Conservation (phyloP, 2,113 vertebrate genomes). For the Phaetusa simplex region DNA sequence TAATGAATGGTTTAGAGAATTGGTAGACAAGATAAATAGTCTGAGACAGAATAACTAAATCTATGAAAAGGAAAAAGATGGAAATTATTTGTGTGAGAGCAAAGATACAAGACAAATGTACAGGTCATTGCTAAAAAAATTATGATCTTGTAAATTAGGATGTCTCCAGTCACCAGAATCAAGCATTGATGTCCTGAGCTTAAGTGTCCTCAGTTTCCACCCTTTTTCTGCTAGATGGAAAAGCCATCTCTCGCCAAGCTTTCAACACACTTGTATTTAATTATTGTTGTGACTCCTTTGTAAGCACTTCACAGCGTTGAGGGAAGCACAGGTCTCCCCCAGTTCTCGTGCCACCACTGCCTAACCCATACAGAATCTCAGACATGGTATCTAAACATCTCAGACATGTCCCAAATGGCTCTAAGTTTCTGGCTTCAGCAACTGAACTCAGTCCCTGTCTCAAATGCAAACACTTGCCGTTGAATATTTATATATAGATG, state of each 20-base stretch:
- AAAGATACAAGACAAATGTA: not conserved
- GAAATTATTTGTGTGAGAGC: not conserved
- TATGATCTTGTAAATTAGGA: constrained; percentile 2
- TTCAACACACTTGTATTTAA: not conserved
- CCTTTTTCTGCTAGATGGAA: not conserved
- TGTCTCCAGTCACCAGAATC: not conserved
- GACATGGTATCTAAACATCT: not conserved
- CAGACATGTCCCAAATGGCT: not conserved
- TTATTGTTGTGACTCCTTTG: not conserved
- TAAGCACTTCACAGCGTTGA: not conserved
- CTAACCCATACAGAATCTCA: not conserved
- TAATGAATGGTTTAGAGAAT: not conserved
- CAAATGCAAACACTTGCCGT: not conserved
- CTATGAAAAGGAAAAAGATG: not conserved
- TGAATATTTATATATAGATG: not conserved
- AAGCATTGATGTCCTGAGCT: not conserved
- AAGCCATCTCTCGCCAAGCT: not conserved
- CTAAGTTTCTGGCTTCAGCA: not conserved
- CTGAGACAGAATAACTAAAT: constrained; percentile 21
- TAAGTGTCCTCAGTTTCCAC: not conserved
- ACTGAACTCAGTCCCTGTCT: not conserved
- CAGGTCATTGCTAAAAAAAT: not conserved
- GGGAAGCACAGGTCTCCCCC: not conserved
- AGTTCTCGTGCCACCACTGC: not conserved
- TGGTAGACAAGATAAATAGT: not conserved